Percentiles rank a stretch among this genome's conserved stretches.
Evolutionary conservation across 2,113 vertebrate genomes (phyloP).

Genomic region (Neoarius graeffei): DNA sequence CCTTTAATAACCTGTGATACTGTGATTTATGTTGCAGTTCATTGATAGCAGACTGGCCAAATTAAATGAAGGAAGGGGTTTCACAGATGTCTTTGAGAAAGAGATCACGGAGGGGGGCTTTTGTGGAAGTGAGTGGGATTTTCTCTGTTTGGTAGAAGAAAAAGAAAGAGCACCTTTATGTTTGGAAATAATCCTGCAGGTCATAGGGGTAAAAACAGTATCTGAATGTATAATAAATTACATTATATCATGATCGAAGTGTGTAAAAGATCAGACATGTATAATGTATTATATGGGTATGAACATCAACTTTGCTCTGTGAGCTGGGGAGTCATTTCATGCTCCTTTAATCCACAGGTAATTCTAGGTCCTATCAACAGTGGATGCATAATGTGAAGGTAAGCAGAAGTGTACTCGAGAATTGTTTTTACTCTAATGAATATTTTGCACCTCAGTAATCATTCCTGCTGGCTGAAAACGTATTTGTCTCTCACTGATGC

Average conservation of each 20-base stretch:
- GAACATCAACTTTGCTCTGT: neutral
- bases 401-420: conserved; percentile 51
- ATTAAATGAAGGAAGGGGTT: conserved; percentile 91
- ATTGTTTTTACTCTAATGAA: conserved; percentile 25
- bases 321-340: conserved; percentile 14
- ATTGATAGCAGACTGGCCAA: conserved; percentile 95
- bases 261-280: neutral
- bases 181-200: neutral
- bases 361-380: conserved; percentile 88
- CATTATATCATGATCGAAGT: neutral
- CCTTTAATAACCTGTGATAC: conserved; percentile 71
- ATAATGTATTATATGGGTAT: neutral
- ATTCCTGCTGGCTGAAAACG: neutral
- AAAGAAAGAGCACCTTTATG: neutral
- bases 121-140: conserved; percentile 84
- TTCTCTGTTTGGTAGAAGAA: conserved; percentile 30
- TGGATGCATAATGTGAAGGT: conserved; percentile 97
- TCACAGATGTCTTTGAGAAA: conserved; percentile 94
- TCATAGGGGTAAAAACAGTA: neutral
- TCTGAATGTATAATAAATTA: neutral
- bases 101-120: conserved; percentile 96
- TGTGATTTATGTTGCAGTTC: conserved; percentile 84
- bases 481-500: conserved; percentile 5
- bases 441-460: conserved; percentile 37
- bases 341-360: conserved; percentile 75